A percentile compares a stretch with the other conserved stretches of the same genome.
These are phyloP conservation scores for Listrodromus nycthemerus DNA, from an alignment of 2,888 invertebrate species.

Conservation along the genomic window DNA sequence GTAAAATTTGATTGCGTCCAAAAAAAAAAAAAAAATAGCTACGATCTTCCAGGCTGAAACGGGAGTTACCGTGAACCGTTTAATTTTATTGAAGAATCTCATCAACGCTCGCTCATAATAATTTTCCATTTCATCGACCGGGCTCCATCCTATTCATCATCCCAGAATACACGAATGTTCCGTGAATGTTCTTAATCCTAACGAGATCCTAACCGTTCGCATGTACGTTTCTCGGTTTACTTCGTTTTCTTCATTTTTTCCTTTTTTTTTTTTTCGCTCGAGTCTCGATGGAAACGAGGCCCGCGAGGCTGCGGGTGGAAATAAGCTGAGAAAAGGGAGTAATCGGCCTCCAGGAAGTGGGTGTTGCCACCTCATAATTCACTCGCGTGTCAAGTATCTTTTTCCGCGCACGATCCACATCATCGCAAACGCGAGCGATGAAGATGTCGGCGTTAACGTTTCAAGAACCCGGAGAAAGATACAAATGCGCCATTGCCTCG, in stretches of 20 bases:
- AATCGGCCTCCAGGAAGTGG: constrained; percentile 78
- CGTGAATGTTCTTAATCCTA: constrained; percentile 7
- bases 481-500: constrained; percentile 71
- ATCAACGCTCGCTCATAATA: neutral
- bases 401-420: constrained; percentile 68
- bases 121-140: neutral
- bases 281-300: constrained; percentile 23
- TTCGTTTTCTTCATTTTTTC: neutral
- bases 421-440: constrained; percentile 69
- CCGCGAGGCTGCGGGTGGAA: constrained; percentile 32
- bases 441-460: constrained; percentile 78
- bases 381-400: constrained; percentile 69
- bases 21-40: too few species aligned
- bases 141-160: neutral
- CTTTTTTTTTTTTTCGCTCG: neutral
- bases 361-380: constrained; percentile 80
- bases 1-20: too few species aligned
- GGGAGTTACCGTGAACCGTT: too few species aligned
- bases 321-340: constrained; percentile 45
- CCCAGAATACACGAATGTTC: neutral
- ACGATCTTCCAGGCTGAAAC: too few species aligned
- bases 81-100: neutral
- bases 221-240: neutral
- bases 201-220: constrained; percentile 9
- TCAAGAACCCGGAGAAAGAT: constrained; percentile 74